Conservation (phyloP, 2,797 vertebrate species). For the Catamblyrhynchus diadema region DNA sequence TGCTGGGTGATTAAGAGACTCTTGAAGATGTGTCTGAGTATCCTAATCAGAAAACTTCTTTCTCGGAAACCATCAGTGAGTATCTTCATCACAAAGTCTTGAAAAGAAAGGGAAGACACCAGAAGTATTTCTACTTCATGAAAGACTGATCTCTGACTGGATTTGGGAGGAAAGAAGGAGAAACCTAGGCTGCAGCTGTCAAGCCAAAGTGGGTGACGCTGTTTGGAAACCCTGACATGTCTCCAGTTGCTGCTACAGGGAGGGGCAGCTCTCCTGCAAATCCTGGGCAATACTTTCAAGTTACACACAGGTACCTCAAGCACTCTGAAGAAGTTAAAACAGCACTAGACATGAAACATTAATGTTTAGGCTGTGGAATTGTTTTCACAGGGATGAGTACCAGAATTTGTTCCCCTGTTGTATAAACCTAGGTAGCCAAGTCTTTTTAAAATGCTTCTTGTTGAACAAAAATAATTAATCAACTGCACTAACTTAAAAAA, state of each 20-base stretch:
- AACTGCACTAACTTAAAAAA: not conserved
- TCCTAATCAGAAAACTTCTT: slow-evolving; percentile 25
- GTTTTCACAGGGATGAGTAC: not conserved
- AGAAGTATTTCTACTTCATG: not conserved
- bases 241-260: not conserved
- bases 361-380: not conserved
- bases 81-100: not conserved
- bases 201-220: fast-evolving
- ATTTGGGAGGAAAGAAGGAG: not conserved
- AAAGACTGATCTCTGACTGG: not conserved
- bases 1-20: slow-evolving; percentile 33
- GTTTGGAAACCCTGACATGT: fast-evolving
- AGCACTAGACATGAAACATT: not conserved
- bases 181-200: not conserved
- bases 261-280: not conserved
- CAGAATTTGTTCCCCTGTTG: not conserved
- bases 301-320: not conserved
- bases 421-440: not conserved
- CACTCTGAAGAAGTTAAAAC: not conserved
- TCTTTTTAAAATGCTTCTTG: not conserved
- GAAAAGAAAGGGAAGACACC: not conserved
- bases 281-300: not conserved
- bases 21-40: slow-evolving; percentile 31
- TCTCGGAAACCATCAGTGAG: not conserved
- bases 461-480: not conserved